Percentiles rank a stretch among this genome's conserved stretches.
Conservation (phyloP, 2,113 vertebrate species). For the Ellobius talpinus region DNA sequence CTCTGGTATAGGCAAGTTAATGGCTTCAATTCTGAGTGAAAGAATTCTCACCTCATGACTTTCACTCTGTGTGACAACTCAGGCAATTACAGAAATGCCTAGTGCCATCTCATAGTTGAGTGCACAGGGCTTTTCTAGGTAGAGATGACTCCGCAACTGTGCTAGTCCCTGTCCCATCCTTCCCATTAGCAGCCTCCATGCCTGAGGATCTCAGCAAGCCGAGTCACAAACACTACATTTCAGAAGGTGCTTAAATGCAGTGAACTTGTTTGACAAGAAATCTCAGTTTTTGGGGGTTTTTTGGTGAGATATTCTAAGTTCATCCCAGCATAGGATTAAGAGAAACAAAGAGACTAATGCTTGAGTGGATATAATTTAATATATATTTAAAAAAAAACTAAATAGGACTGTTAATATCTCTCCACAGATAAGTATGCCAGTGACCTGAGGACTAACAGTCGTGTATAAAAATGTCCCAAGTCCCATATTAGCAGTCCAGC, state of each 20-base stretch:
- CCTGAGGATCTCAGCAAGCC: neutral
- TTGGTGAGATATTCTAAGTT: neutral
- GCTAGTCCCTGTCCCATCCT: neutral
- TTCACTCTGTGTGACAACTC: neutral
- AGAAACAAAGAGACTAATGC: neutral
- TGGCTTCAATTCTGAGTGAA: neutral
- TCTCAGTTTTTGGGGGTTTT: neutral
- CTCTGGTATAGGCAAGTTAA: neutral
- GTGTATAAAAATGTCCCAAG: neutral
- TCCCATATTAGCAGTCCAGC: neutral
- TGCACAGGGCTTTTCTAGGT: neutral
- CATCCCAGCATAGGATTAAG: neutral
- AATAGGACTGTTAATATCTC: neutral
- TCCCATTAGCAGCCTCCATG: neutral
- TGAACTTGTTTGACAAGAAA: neutral
- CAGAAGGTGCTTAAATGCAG: neutral
- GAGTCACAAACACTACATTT: neutral
- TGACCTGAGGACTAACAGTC: neutral
- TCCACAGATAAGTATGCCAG: neutral
- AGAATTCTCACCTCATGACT: neutral
- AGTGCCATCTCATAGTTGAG: neutral
- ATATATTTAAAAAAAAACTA: too few relatives aligned
- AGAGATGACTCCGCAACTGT: neutral
- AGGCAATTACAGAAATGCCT: slow-evolving; percentile 1
- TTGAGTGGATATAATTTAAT: neutral